These are phyloP conservation scores for Sericinus montela DNA, from an alignment of 2,888 invertebrate genomes.

Conservation along the genomic window DNA sequence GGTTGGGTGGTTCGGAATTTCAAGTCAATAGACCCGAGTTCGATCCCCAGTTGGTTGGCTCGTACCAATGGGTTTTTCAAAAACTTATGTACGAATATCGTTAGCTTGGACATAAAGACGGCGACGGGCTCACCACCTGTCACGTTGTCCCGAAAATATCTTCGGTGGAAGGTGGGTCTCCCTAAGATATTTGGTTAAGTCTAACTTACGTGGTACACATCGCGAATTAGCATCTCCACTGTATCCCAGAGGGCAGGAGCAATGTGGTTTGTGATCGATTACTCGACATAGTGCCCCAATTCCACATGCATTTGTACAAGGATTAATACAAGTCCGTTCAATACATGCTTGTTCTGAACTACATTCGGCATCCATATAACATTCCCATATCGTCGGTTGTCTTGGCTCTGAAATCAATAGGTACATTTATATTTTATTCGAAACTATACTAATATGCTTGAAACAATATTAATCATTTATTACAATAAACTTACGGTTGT, in stretches of 20 bases:
- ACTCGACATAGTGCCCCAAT: slow-evolving; percentile 90
- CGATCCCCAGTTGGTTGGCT: too few species aligned
- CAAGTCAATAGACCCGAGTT: too few species aligned
- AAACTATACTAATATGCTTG: too few species aligned
- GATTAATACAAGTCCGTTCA: slow-evolving; percentile 88
- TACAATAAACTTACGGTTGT: slow-evolving; percentile 63
- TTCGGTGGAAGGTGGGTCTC: too few species aligned
- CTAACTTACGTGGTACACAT: slow-evolving; percentile 90
- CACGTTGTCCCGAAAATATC: too few species aligned
- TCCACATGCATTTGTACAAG: slow-evolving; percentile 88
- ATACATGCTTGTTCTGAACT: slow-evolving; percentile 85
- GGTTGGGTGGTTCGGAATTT: too few species aligned
- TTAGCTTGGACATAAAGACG: too few species aligned
- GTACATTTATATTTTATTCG: slow-evolving; percentile 3
- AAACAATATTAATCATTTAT: background rate
- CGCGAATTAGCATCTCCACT: slow-evolving; percentile 84
- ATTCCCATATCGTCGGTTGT: slow-evolving; percentile 79
- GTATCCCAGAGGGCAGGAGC: slow-evolving; percentile 89
- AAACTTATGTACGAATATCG: too few species aligned
- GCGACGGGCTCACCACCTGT: too few species aligned
- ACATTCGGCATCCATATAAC: slow-evolving; percentile 89
- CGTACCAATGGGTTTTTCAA: too few species aligned
- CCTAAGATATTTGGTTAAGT: too few species aligned
- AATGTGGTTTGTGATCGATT: slow-evolving; percentile 85
- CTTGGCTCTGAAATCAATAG: slow-evolving; percentile 60